Percentiles rank a stretch among this genome's conserved stretches.
Conservation (phyloP, 1,140 invertebrate species). For the Leucophenga varia region DNA sequence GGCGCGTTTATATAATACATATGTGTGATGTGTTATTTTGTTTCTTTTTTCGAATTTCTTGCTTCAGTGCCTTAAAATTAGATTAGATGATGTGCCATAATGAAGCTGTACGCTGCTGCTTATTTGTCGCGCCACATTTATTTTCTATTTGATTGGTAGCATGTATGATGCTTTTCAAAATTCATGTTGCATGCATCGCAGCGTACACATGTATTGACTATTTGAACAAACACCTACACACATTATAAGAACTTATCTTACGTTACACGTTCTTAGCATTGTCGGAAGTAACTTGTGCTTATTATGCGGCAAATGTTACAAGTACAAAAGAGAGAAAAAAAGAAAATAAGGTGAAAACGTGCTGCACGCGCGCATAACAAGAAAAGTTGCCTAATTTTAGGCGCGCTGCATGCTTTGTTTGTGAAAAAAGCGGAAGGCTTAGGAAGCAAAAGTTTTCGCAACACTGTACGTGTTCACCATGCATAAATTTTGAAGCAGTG, state of each 20-base stretch:
- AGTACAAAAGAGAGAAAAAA: not conserved
- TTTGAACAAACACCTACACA: not conserved
- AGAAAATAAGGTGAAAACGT: slow-evolving; percentile 19
- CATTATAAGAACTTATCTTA: too few species aligned
- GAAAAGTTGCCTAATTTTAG: slow-evolving; percentile 29
- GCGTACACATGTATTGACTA: not conserved
- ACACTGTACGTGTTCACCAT: too few species aligned
- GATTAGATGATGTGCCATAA: slow-evolving; percentile 51
- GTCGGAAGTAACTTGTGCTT: slow-evolving; percentile 27
- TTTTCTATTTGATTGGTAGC: not conserved
- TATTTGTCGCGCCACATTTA: slow-evolving; percentile 2
- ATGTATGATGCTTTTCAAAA: slow-evolving; percentile 5
- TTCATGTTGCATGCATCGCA: not conserved
- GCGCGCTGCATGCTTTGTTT: not conserved
- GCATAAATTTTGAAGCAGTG: too few species aligned
- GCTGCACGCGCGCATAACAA: slow-evolving; percentile 5
- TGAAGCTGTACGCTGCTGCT: slow-evolving; percentile 30
- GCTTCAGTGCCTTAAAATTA: slow-evolving; percentile 28
- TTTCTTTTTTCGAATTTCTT: too few species aligned
- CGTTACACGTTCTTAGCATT: too few species aligned
- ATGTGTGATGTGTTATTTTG: too few species aligned
- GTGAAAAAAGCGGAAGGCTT: too few species aligned
- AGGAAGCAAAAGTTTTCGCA: too few species aligned
- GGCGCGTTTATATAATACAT: too few species aligned
- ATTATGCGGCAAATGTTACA: slow-evolving; percentile 41